A percentile compares a stretch with the other conserved stretches of the same genome.
These are phyloP conservation scores for Polyploca ridens DNA, from an alignment of 2,888 invertebrate genomes.

Conservation along the genomic window DNA sequence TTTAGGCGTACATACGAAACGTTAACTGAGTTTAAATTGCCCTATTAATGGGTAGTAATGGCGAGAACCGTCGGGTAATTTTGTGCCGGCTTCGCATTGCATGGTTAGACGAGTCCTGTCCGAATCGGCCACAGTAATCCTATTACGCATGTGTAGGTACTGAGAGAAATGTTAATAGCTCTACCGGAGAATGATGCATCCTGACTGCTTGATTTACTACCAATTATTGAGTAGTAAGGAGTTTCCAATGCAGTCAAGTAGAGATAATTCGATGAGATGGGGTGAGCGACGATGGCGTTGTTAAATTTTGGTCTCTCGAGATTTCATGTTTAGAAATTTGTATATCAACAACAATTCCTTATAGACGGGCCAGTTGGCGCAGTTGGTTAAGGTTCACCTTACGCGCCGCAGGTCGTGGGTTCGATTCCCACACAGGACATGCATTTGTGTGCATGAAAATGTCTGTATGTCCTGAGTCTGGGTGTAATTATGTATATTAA, in stretches of 20 bases:
- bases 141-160: slow-evolving; percentile 32
- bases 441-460: too few species aligned
- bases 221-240: not conserved
- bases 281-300: not conserved
- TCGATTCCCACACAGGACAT: too few species aligned
- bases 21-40: slow-evolving; percentile 61
- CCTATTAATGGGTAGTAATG: slow-evolving; percentile 61
- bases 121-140: slow-evolving; percentile 37
- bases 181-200: slow-evolving; percentile 1
- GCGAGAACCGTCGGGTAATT: slow-evolving; percentile 46
- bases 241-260: not conserved
- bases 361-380: too few species aligned
- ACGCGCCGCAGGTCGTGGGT: too few species aligned
- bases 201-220: not conserved
- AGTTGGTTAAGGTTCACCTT: too few species aligned
- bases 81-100: slow-evolving; percentile 36
- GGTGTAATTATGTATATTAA: too few species aligned
- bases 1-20: slow-evolving; percentile 56
- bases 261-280: not conserved
- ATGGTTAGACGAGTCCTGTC: slow-evolving; percentile 29
- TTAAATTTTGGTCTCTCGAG: too few species aligned
- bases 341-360: too few species aligned
- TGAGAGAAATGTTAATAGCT: slow-evolving; percentile 19
- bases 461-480: too few species aligned
- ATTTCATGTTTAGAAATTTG: too few species aligned